These are phyloP conservation scores for Sebastes fasciatus DNA, from an alignment of 2,113 vertebrate species.

Conservation along the genomic window DNA sequence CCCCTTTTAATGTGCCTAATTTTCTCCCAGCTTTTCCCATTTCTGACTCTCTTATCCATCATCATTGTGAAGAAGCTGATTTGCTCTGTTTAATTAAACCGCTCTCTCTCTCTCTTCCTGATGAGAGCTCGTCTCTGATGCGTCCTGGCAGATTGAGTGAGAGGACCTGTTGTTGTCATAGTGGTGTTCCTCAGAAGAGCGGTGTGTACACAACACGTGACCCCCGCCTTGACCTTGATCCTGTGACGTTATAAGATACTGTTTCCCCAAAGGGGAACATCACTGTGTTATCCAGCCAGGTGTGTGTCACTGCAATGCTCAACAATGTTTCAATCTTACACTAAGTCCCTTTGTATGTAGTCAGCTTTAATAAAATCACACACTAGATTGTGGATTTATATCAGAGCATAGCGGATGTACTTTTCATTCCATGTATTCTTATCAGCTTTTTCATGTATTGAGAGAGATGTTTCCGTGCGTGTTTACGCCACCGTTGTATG, in stretches of 20 bases:
- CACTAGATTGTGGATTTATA: slow-evolving; percentile 53
- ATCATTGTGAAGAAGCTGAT: slow-evolving; percentile 59
- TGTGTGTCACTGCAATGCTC: slow-evolving; percentile 35
- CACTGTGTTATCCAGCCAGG: slow-evolving; percentile 51
- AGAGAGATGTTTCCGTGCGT: slow-evolving; percentile 31
- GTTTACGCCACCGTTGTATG: slow-evolving; percentile 1
- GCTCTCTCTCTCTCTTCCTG: slow-evolving; percentile 42
- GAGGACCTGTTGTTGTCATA: slow-evolving; percentile 76
- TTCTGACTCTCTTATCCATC: slow-evolving; percentile 56
- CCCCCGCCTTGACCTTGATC: slow-evolving; percentile 71
- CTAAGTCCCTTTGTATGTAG: slow-evolving; percentile 42
- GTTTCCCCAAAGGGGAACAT: slow-evolving; percentile 25
- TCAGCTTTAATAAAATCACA: slow-evolving; percentile 41
- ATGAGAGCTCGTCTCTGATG: slow-evolving; percentile 67
- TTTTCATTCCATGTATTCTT: slow-evolving; percentile 43
- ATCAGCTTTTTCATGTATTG: slow-evolving; percentile 40
- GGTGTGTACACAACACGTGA: slow-evolving; percentile 43
- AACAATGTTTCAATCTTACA: slow-evolving; percentile 45
- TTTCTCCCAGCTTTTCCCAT: background rate
- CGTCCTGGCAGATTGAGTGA: slow-evolving; percentile 51
- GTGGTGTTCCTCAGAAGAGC: slow-evolving; percentile 34
- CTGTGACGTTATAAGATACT: slow-evolving; percentile 52
- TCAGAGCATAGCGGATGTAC: background rate
- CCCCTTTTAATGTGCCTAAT: too few relatives aligned
- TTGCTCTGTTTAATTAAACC: slow-evolving; percentile 78